phyloP scores from a whole-genome alignment of 2,113 vertebrate species.

The Crotophaga sulcirostris region DNA sequence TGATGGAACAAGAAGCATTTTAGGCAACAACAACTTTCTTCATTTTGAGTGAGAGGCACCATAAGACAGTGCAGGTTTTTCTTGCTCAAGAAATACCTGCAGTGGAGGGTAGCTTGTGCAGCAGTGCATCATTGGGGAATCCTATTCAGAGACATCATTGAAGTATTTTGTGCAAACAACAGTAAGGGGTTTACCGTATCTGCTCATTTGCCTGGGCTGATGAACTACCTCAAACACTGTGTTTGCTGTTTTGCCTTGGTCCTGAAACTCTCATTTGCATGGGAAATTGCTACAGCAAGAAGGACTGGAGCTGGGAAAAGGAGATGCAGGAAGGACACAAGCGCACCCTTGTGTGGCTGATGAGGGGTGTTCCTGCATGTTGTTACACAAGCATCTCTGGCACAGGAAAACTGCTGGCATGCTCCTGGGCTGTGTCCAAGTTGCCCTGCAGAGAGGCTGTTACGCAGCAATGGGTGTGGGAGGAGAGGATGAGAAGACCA shows the following conservation, averaged over 20 bases:
- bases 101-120: not conserved
- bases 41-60: not conserved
- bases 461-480: rapidly evolving
- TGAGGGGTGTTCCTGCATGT: rapidly evolving
- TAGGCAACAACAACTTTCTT: not conserved
- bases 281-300: not conserved
- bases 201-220: not conserved
- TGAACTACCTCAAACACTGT: rapidly evolving
- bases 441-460: not conserved
- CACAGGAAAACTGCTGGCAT: not conserved
- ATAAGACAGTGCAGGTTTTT: not conserved
- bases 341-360: not conserved
- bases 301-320: not conserved
- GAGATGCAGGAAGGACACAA: not conserved
- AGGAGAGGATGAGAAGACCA: not conserved
- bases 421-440: rapidly evolving
- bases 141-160: not conserved
- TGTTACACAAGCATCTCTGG: not conserved
- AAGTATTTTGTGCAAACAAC: not conserved
- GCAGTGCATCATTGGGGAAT: not conserved
- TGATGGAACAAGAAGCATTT: not conserved
- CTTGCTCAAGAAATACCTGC: not conserved
- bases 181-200: not conserved
- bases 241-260: not conserved
- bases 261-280: not conserved